Base-by-base conservation (phyloP, 2,888 invertebrate species). In the Melangyna quadrimaculata region DNA sequence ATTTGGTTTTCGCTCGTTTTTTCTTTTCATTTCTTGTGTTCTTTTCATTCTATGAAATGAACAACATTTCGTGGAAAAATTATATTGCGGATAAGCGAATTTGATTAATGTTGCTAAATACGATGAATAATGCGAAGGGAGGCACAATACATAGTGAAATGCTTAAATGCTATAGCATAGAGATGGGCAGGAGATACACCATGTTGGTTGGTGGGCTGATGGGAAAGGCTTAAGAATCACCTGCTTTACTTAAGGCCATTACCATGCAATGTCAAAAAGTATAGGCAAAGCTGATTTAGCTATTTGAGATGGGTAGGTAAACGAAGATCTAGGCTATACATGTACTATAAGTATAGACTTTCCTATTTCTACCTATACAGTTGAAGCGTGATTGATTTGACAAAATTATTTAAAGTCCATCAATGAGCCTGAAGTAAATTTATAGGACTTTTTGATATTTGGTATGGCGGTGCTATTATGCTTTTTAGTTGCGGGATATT, bases 51-150 rank as follows among this genome's bases (percentile, higher is more conserved):
- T 22, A 4, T 4, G 3, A 10, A 19, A 37, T 22, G 22, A 61
- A 24, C 22, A 48, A 51, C n/a, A 51, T 51, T 53, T 37, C 12
- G 29, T 53, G 43, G 55, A 63, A 51, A 40, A 43, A 53, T 17
- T 55, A 74, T 35, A 48, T 67, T 55, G 71, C 40, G 70, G 79
- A 71, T 67, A 84, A 71, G 61, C 37, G 55, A 72, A 86, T 77
- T 80, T 86, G 80, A 86, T 86, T 81, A 86, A 86, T 78, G 77
- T 81, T 70, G 77, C 74, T 71, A 77, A 84, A 77, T 59, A 48
- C 40, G 55, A 75, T 43, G 48, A 43, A 61, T 43, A 12, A 22
- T 61, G 63, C 14, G 32, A 45, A 17, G 17, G 75, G 24, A 57
- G 43, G 40, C 22, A 48, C 4, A n/a, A n/a, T 4, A 48, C 6